Conservation (phyloP, 2,888 invertebrate species). For the Himalopsyche japonica region DNA sequence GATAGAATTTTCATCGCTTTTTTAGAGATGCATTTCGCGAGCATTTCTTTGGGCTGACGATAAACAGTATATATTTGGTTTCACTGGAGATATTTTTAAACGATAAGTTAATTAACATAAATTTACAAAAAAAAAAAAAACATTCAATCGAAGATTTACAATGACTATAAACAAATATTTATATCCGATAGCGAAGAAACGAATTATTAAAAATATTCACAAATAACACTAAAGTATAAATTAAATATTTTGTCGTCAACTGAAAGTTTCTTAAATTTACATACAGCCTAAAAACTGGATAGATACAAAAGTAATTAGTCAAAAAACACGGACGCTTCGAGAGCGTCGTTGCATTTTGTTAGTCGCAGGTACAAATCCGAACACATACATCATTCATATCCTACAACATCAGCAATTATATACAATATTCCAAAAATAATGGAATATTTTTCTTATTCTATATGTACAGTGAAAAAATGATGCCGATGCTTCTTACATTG, state of each 20-base stretch:
- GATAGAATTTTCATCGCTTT: background rate
- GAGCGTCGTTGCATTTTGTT: background rate
- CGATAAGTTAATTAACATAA: background rate
- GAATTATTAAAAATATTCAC: background rate
- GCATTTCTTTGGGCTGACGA: constrained; percentile 27
- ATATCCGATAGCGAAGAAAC: background rate
- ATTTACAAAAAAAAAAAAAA: constrained; percentile 8
- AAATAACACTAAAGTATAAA: background rate
- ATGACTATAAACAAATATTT: constrained; percentile 5
- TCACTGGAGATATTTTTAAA: constrained; percentile 28
- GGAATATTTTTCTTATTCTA: too few species aligned
- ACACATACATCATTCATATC: background rate
- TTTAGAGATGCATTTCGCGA: background rate
- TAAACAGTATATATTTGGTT: constrained; percentile 35
- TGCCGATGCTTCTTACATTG: too few species aligned
- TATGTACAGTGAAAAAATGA: too few species aligned
- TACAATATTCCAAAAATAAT: too few species aligned
- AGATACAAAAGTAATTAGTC: background rate
- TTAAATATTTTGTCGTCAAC: background rate
- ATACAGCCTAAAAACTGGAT: constrained; percentile 39
- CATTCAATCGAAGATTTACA: constrained; percentile 3
- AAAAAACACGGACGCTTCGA: background rate
- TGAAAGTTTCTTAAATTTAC: constrained; percentile 7
- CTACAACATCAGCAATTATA: background rate
- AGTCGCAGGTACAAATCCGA: background rate